Evolutionary conservation across 2,113 vertebrate species (phyloP).

Genomic region (Eudyptes chrysolophus): DNA sequence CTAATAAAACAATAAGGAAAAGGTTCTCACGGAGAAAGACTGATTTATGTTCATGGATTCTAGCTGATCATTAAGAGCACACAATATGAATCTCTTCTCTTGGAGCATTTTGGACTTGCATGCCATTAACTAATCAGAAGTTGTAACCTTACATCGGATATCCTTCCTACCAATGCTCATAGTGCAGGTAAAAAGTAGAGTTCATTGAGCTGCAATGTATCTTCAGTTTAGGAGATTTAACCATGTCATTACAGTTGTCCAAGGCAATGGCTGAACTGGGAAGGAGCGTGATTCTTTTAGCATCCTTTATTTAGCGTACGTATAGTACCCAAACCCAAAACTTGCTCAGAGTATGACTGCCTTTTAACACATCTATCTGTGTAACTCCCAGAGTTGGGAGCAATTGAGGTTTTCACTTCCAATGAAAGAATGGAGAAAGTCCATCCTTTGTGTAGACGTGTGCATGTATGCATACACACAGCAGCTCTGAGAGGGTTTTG

Average conservation of each 20-base stretch:
- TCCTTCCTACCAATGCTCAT: neutral
- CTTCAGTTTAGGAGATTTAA: neutral
- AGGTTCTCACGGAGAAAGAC: fast-evolving
- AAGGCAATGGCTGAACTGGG: neutral
- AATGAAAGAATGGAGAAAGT: fast-evolving
- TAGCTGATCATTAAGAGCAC: neutral
- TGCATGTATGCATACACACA: fast-evolving
- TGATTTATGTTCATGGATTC: neutral
- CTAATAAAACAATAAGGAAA: neutral
- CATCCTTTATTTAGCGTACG: neutral
- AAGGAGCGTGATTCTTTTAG: neutral
- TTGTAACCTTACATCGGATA: neutral
- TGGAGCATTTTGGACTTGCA: neutral
- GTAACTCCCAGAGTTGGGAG: neutral
- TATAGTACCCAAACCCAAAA: neutral
- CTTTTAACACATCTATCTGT: neutral
- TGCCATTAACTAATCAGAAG: neutral
- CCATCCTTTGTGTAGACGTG: neutral
- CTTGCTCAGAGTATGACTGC: neutral
- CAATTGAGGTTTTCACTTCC: neutral
- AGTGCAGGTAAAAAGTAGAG: neutral
- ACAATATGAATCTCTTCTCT: fast-evolving
- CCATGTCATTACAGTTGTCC: neutral
- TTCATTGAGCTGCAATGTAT: neutral
- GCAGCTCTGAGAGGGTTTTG: neutral